Percentiles rank a stretch among this genome's conserved stretches.
Conservation (phyloP, 2,888 invertebrate species). For the Phortica okadai region DNA sequence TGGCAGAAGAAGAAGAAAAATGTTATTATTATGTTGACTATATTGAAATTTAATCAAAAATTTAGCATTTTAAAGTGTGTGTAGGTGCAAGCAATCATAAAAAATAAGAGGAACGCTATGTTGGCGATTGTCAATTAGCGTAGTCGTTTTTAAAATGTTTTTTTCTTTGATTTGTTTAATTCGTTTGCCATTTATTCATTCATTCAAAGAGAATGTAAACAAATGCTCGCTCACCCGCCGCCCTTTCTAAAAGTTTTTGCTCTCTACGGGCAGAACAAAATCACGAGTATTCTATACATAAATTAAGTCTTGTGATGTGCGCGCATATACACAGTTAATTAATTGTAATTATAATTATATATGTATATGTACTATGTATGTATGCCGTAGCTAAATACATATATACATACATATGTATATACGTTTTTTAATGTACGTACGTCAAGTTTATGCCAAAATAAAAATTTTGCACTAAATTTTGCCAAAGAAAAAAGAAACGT, state of each 20-base stretch:
- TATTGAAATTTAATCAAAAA: no score
- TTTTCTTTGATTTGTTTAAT: background rate
- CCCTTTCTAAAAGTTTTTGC: background rate
- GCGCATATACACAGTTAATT: background rate
- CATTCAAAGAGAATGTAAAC: background rate
- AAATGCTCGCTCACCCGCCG: background rate
- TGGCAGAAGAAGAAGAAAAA: background rate
- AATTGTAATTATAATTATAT: background rate
- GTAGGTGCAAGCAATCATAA: no score
- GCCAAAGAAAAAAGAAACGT: conserved; percentile 37
- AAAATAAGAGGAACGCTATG: no score
- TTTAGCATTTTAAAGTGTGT: no score
- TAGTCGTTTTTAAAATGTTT: no score
- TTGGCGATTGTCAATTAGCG: background rate
- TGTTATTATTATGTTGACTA: background rate
- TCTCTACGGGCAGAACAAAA: background rate
- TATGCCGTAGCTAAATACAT: background rate
- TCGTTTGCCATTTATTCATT: background rate
- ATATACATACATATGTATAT: background rate
- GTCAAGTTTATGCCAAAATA: no score
- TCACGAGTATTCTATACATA: background rate
- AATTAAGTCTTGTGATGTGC: background rate
- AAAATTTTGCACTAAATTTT: background rate
- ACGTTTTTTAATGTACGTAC: no score
- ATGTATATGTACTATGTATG: background rate